Conservation (phyloP, 2,797 vertebrate genomes). For the Platyrinchus mystaceus region DNA sequence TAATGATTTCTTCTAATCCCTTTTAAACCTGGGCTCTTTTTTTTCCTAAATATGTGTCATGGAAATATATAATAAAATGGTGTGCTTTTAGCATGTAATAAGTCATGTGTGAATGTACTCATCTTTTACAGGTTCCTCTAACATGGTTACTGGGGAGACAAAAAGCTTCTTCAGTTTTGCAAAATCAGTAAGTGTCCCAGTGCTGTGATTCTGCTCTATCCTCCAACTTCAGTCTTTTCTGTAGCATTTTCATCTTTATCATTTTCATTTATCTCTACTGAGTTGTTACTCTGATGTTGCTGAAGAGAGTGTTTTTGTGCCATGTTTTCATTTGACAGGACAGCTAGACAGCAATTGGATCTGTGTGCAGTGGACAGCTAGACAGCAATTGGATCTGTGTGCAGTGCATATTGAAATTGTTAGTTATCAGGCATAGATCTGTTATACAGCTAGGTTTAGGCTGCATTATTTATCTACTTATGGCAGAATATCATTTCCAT, state of each 20-base stretch:
- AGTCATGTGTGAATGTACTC: not conserved
- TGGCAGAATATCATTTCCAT: not conserved
- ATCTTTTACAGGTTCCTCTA: constrained; percentile 91
- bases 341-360: not conserved
- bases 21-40: not conserved
- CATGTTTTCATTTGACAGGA: not conserved
- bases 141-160: constrained; percentile 99
- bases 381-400: not conserved
- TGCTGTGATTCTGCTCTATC: not conserved
- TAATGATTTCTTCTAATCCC: not conserved
- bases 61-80: not conserved
- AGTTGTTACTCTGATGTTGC: not conserved
- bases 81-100: not conserved
- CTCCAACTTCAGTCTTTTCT: not conserved
- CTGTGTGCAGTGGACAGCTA: not conserved
- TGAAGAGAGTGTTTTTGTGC: not conserved
- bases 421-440: not conserved
- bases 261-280: not conserved
- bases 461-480: not conserved
- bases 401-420: not conserved
- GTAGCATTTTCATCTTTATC: not conserved
- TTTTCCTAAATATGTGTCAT: not conserved
- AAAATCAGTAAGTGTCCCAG: constrained; percentile 91
- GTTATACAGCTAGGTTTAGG: not conserved
- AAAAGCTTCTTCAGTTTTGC: constrained; percentile 99